phyloP scores from a whole-genome alignment of 2,888 invertebrate genomes.

The Coremacera marginata region DNA sequence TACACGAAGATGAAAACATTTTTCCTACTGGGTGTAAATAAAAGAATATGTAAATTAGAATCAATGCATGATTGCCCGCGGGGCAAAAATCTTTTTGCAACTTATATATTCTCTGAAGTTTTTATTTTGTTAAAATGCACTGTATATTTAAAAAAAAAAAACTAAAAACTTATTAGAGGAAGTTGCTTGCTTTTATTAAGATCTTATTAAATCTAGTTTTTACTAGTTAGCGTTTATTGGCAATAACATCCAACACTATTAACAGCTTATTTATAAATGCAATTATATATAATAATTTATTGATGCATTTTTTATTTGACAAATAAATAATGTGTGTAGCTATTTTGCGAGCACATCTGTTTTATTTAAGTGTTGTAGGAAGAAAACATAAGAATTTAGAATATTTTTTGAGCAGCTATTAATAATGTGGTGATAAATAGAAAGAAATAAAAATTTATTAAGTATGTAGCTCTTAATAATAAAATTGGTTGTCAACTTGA shows the following conservation, averaged over 20 bases:
- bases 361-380: not conserved
- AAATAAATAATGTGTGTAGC: not conserved
- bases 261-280: not conserved
- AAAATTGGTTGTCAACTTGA: too few species aligned
- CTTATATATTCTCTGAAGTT: not conserved
- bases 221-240: too few species aligned
- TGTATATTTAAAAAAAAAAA: not conserved
- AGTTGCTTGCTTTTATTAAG: not conserved
- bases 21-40: too few species aligned
- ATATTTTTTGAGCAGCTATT: not conserved
- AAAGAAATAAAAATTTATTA: too few species aligned
- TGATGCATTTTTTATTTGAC: conserved; percentile 5
- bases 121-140: not conserved
- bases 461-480: too few species aligned
- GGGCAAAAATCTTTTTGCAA: too few species aligned
- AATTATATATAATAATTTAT: conserved; percentile 16
- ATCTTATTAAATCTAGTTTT: not conserved
- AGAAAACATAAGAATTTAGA: not conserved
- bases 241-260: not conserved
- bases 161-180: not conserved
- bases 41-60: too few species aligned
- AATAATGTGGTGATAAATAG: not conserved
- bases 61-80: too few species aligned
- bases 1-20: too few species aligned
- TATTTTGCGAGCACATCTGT: not conserved